Evolutionary conservation across 2,797 vertebrate genomes (phyloP).

Genomic region (Pseudomugil tenellus): DNA sequence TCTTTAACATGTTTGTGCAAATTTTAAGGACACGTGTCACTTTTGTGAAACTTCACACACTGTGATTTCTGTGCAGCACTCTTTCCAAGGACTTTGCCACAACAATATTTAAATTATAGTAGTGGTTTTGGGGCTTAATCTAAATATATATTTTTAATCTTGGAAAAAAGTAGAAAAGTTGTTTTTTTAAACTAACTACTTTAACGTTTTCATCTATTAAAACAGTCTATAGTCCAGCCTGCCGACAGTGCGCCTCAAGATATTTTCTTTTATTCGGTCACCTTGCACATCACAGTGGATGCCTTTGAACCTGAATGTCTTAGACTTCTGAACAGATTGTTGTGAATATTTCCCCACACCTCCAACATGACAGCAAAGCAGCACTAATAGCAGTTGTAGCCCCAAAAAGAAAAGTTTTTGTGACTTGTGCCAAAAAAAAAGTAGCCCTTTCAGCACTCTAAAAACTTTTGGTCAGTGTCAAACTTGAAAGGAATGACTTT

Average conservation of each 20-base stretch:
- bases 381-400: constrained; percentile 1
- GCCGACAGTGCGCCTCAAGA: background rate
- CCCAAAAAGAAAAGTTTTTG: background rate
- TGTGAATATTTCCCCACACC: constrained; percentile 1
- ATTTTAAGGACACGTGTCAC: constrained; percentile 37
- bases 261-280: constrained; percentile 1
- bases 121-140: background rate
- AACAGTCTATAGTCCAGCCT: background rate
- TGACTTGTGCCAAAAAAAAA: background rate
- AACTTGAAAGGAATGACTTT: background rate
- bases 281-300: background rate
- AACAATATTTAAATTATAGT: background rate
- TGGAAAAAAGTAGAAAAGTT: background rate
- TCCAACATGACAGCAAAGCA: constrained; percentile 3
- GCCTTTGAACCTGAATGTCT: constrained; percentile 3
- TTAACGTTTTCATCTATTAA: background rate
- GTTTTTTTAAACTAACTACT: background rate
- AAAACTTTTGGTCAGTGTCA: background rate
- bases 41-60: constrained; percentile 32
- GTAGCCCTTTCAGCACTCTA: background rate
- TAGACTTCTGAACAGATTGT: constrained; percentile 1
- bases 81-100: constrained; percentile 17
- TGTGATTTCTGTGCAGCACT: constrained; percentile 34
- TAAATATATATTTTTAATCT: no score
- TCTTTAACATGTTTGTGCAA: constrained; percentile 61